These are phyloP conservation scores for Pollenia angustigena DNA, from an alignment of 2,888 invertebrate species.

Conservation along the genomic window DNA sequence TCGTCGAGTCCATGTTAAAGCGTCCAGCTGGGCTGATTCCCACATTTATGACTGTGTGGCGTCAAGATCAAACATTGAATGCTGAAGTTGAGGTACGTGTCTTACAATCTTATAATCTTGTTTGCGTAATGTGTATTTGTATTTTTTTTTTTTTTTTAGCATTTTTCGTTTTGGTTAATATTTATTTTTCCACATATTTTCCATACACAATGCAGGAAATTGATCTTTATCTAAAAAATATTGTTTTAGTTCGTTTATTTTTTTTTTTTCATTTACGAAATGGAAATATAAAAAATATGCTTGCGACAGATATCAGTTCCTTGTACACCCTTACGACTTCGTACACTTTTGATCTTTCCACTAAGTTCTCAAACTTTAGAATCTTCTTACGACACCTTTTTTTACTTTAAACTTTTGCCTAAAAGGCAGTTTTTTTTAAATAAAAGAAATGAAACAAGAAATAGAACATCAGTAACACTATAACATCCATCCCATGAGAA, in stretches of 20 bases:
- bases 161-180: conserved; percentile 49
- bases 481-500: too few species aligned
- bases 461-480: too few species aligned
- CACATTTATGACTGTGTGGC: conserved; percentile 71
- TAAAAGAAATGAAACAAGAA: too few species aligned
- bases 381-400: too few species aligned
- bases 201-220: conserved; percentile 39
- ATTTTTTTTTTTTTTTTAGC: conserved; percentile 51
- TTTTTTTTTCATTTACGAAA: background rate
- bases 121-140: conserved; percentile 64
- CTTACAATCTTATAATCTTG: conserved; percentile 69
- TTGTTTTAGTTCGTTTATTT: conserved; percentile 5
- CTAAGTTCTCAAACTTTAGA: too few species aligned
- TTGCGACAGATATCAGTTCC: too few species aligned
- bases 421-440: too few species aligned
- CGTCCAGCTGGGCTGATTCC: conserved; percentile 71
- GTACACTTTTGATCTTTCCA: too few species aligned
- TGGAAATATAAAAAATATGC: background rate
- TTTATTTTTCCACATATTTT: conserved; percentile 6
- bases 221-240: conserved; percentile 46
- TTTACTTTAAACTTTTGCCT: too few species aligned
- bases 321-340: too few species aligned
- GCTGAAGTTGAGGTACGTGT: conserved; percentile 69
- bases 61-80: conserved; percentile 72
- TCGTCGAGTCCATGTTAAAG: background rate